phyloP scores from a whole-genome alignment of 2,113 vertebrate genomes.

The Falcunculus frontatus region DNA sequence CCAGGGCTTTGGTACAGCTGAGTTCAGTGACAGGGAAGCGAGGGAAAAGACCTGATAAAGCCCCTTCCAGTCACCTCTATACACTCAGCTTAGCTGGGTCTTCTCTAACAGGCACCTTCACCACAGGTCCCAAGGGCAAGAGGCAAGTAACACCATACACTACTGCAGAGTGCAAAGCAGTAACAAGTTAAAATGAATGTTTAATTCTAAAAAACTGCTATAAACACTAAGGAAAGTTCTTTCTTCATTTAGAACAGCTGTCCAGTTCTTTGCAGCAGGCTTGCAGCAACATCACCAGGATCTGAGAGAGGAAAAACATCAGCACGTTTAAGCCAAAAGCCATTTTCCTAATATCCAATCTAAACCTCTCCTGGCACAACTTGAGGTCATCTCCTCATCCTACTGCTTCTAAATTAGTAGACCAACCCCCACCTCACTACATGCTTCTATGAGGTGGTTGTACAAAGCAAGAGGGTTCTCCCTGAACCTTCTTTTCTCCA shows the following conservation, averaged over 20 bases:
- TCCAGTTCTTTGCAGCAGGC: neutral
- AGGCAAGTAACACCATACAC: rapidly evolving
- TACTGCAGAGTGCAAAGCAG: neutral
- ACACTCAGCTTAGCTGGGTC: no score
- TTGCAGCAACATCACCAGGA: neutral
- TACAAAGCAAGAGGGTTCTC: no score
- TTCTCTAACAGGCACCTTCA: neutral
- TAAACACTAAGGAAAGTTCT: neutral
- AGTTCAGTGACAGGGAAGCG: neutral
- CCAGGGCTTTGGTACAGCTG: neutral
- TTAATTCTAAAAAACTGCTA: neutral
- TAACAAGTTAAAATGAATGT: neutral
- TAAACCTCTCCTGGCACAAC: neutral
- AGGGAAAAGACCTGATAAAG: neutral
- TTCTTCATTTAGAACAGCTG: neutral
- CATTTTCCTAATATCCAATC: neutral
- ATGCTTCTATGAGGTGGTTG: neutral
- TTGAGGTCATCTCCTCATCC: neutral
- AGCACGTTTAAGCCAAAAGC: neutral
- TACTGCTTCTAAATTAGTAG: neutral
- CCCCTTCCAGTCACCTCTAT: no score
- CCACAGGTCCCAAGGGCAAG: neutral
- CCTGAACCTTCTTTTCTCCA: neutral
- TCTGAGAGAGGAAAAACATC: neutral
- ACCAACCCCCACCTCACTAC: neutral